Evolutionary conservation across 2,113 vertebrate genomes (phyloP).

Genomic region (Oxyura jamaicensis): DNA sequence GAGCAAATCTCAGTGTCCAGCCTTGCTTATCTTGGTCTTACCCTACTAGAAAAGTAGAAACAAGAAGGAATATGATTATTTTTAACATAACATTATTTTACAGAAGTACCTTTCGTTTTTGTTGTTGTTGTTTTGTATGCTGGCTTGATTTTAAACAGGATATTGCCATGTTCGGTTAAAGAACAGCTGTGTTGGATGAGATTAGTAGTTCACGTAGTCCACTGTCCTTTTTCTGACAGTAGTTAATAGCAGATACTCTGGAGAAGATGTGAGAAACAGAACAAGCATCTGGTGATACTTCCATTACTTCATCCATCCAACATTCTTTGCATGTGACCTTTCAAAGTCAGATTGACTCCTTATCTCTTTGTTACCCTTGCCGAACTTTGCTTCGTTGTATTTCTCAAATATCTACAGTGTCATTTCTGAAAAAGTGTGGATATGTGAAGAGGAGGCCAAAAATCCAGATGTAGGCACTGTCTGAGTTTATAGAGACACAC

Average conservation of each 20-base stretch:
- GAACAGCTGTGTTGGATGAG: background rate
- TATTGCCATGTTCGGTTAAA: background rate
- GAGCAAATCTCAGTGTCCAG: fast-evolving
- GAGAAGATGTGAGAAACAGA: background rate
- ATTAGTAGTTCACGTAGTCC: background rate
- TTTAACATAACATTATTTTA: background rate
- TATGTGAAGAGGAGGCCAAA: background rate
- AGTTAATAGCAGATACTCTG: background rate
- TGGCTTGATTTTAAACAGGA: background rate
- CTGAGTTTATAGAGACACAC: background rate
- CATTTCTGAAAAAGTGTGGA: background rate
- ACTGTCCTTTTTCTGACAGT: background rate
- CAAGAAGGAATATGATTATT: background rate
- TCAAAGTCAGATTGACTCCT: background rate
- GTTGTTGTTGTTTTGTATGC: fast-evolving
- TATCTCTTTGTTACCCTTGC: background rate
- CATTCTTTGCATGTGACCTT: background rate
- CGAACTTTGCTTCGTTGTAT: background rate
- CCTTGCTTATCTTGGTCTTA: background rate
- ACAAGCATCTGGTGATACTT: background rate
- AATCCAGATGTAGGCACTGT: background rate
- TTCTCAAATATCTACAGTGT: background rate
- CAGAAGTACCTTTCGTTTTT: background rate
- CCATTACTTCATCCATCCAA: background rate
- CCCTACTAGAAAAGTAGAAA: background rate